Evolutionary conservation across 1,140 invertebrate genomes (phyloP).

Genomic region (Drosophila oshimai): DNA sequence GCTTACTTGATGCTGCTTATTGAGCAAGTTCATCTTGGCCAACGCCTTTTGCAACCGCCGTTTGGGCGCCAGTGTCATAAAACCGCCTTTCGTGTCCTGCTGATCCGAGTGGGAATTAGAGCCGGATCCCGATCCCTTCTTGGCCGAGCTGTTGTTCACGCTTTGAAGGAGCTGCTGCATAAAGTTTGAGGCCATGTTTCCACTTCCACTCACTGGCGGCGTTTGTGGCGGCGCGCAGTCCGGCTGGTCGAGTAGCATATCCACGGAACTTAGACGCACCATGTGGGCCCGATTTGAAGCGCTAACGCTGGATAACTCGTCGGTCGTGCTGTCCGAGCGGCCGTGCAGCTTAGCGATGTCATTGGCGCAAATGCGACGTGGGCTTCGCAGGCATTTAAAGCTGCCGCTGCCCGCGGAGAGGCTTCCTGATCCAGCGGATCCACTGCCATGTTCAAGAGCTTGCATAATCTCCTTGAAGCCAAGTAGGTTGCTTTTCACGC

Average conservation of each 20-base stretch:
- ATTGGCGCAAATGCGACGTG: conserved; percentile 78
- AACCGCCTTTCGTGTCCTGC: conserved; percentile 87
- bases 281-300: conserved; percentile 63
- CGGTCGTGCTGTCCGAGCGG: conserved; percentile 65
- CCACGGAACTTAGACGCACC: conserved; percentile 71
- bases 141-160: conserved; percentile 82
- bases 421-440: conserved; percentile 55
- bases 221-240: conserved; percentile 69
- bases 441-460: conserved; percentile 88
- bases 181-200: conserved; percentile 72
- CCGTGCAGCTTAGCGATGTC: conserved; percentile 81
- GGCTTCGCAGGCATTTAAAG: conserved; percentile 63
- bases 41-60: conserved; percentile 93
- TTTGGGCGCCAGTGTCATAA: conserved; percentile 94
- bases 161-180: conserved; percentile 76
- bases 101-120: conserved; percentile 70
- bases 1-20: conserved; percentile 85
- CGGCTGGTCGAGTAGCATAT: conserved; percentile 74
- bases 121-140: conserved; percentile 84
- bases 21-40: conserved; percentile 95
- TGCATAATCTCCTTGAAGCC: conserved; percentile 92
- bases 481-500: conserved; percentile 98
- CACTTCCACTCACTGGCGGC: conserved; percentile 44
- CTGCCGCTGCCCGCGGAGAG: conserved; percentile 40
- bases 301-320: conserved; percentile 36